These are phyloP conservation scores for Galago senegalensis DNA, from an alignment of 2,797 vertebrate genomes.

Conservation along the genomic window DNA sequence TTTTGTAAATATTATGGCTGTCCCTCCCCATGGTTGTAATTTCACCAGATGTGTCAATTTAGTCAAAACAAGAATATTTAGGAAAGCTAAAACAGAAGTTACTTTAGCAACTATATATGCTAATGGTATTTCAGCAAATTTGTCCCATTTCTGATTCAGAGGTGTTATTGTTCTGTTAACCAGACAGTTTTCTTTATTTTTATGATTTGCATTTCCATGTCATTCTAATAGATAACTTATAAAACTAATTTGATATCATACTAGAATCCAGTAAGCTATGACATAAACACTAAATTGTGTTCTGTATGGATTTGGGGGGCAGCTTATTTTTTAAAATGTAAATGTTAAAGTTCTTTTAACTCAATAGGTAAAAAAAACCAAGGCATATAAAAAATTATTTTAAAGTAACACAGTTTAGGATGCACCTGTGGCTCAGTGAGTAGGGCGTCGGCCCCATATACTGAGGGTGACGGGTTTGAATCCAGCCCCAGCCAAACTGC, in stretches of 20 bases:
- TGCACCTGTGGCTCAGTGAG: too few species aligned
- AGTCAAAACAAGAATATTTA: constrained; percentile 5
- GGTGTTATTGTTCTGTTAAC: constrained; percentile 15
- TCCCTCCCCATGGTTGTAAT: neutral
- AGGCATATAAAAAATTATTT: neutral
- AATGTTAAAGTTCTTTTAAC: neutral
- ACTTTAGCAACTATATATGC: neutral
- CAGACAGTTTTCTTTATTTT: neutral
- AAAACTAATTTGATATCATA: constrained; percentile 33
- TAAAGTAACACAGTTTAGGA: too few species aligned
- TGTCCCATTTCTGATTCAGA: neutral
- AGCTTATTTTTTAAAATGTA: neutral
- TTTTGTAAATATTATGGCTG: neutral
- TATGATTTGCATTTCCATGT: neutral
- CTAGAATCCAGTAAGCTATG: neutral
- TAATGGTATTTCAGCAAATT: neutral
- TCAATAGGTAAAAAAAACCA: neutral
- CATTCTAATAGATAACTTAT: neutral
- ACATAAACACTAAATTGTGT: neutral
- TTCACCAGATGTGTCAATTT: neutral
- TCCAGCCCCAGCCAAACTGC: too few species aligned
- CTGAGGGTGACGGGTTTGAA: too few species aligned
- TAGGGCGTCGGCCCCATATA: too few species aligned
- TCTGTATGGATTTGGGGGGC: neutral
- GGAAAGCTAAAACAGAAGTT: neutral